These are phyloP conservation scores for Rhyzopertha dominica DNA, from an alignment of 1,140 invertebrate genomes.

Conservation along the genomic window DNA sequence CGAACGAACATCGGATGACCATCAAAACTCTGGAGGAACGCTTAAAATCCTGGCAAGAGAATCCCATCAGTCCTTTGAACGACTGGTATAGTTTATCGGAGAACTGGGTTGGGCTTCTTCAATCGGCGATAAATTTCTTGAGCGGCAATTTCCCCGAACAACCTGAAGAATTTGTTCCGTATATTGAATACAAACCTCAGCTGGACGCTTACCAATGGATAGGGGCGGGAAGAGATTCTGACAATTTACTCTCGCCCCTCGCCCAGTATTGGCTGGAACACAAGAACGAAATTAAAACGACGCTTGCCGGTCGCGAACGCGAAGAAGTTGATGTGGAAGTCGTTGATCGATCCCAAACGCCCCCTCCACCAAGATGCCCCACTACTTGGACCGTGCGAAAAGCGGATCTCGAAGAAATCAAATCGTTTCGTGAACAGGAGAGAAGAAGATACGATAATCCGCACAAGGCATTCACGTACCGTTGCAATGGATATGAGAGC, in stretches of 20 bases:
- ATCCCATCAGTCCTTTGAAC: slow-evolving; percentile 75
- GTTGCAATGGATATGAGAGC: slow-evolving; percentile 74
- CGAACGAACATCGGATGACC: slow-evolving; percentile 74
- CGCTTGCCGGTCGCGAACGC: slow-evolving; percentile 36
- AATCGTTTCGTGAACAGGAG: slow-evolving; percentile 72
- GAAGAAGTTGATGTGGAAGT: slow-evolving; percentile 42
- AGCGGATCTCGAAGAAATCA: slow-evolving; percentile 71
- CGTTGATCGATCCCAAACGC: slow-evolving; percentile 43
- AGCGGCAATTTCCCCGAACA: slow-evolving; percentile 77
- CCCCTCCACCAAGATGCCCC: slow-evolving; percentile 59
- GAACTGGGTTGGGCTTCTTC: slow-evolving; percentile 74
- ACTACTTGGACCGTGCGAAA: slow-evolving; percentile 77
- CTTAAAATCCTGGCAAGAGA: slow-evolving; percentile 73
- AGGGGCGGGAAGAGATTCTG: slow-evolving; percentile 86
- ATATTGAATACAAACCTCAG: slow-evolving; percentile 80
- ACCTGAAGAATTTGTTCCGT: slow-evolving; percentile 88
- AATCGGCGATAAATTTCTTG: slow-evolving; percentile 79
- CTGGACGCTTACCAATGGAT: slow-evolving; percentile 86
- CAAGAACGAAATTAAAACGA: slow-evolving; percentile 46
- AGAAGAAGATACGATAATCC: slow-evolving; percentile 68
- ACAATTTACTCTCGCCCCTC: slow-evolving; percentile 67
- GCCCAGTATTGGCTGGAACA: slow-evolving; percentile 72
- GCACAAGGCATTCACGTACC: slow-evolving; percentile 80
- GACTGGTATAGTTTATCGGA: slow-evolving; percentile 66
- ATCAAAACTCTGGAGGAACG: slow-evolving; percentile 68